Percentiles rank a stretch among this genome's conserved stretches.
These are phyloP conservation scores for Oreortyx pictus DNA, from an alignment of 2,797 vertebrate species.

Conservation along the genomic window DNA sequence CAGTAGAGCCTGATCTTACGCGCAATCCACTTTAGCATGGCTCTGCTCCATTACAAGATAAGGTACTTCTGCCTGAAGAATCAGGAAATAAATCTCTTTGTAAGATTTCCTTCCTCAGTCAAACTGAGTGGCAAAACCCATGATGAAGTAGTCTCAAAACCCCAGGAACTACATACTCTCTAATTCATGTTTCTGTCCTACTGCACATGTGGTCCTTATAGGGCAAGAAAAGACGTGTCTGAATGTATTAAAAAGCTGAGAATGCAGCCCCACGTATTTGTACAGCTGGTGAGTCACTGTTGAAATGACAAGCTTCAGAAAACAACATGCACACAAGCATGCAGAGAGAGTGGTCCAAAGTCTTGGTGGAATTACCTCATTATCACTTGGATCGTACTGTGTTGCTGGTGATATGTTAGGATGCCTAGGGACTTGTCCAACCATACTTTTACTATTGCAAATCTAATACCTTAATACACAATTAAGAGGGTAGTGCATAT, in stretches of 20 bases:
- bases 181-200: background rate
- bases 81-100: background rate
- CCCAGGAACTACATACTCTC: background rate
- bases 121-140: background rate
- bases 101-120: background rate
- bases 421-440: background rate
- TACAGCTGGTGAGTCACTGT: conserved; percentile 10
- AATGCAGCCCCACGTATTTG: background rate
- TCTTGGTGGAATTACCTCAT: background rate
- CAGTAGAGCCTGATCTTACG: background rate
- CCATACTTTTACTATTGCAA: background rate
- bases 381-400: background rate
- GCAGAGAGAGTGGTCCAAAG: conserved; percentile 6
- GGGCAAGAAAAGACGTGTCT: conserved; percentile 7
- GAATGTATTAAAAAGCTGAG: conserved; percentile 18
- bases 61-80: background rate
- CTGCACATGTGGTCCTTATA: background rate
- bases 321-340: background rate
- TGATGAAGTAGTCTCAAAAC: background rate
- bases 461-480: background rate
- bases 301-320: conserved; percentile 36
- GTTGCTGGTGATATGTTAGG: background rate
- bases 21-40: background rate
- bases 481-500: conserved; percentile 26
- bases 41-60: background rate